Evolutionary conservation across 2,113 vertebrate species (phyloP).

Genomic region (Brienomyrus longianalis): DNA sequence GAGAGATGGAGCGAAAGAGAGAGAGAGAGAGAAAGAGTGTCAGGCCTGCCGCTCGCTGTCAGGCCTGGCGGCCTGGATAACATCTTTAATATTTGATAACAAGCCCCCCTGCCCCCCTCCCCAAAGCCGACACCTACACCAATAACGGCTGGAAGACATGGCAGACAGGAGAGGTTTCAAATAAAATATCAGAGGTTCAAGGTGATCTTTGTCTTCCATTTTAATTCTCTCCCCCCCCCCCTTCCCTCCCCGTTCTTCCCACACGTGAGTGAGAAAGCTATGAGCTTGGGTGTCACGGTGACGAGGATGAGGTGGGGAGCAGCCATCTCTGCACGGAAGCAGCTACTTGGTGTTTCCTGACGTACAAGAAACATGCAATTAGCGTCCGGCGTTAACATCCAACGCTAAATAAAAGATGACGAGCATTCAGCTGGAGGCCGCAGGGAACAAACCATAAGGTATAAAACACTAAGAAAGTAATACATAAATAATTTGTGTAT

Average conservation of each 20-base stretch:
- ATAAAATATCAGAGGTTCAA: slow-evolving; percentile 47
- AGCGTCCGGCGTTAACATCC: not conserved
- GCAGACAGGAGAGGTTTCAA: slow-evolving; percentile 42
- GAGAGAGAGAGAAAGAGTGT: slow-evolving; percentile 15
- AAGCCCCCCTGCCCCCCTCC: slow-evolving; percentile 40
- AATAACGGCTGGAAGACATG: slow-evolving; percentile 43
- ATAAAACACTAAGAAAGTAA: not conserved
- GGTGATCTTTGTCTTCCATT: slow-evolving; percentile 41
- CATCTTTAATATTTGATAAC: slow-evolving; percentile 70
- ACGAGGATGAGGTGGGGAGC: not conserved
- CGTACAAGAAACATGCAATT: not conserved
- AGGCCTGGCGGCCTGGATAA: slow-evolving; percentile 52
- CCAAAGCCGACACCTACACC: slow-evolving; percentile 46
- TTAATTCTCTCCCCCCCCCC: not conserved
- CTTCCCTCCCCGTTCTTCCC: not conserved
- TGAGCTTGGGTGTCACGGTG: not conserved
- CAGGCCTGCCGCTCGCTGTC: slow-evolving; percentile 34
- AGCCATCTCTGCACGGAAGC: not conserved
- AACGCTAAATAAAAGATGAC: not conserved
- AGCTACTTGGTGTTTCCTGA: not conserved
- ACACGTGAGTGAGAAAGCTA: not conserved
- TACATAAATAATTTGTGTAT: not conserved
- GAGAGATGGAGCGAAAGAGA: slow-evolving; percentile 4
- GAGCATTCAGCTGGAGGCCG: not conserved
- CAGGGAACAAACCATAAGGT: not conserved